Evolutionary conservation across 2,888 invertebrate species (phyloP).

Genomic region (Oligia strigilis): DNA sequence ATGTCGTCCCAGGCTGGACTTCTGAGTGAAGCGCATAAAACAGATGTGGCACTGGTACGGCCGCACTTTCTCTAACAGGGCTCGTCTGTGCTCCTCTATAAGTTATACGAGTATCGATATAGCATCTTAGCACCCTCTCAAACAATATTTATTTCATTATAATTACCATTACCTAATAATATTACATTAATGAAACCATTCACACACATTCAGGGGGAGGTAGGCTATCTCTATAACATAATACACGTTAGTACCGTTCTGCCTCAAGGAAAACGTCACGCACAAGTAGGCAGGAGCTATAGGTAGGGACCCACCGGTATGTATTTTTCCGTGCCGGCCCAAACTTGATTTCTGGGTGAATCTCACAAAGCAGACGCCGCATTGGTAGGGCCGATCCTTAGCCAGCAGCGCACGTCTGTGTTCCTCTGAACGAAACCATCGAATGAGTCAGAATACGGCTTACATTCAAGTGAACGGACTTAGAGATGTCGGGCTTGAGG

Average conservation of each 20-base stretch:
- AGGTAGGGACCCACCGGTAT: conserved; percentile 89
- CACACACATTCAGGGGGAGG: conserved; percentile 89
- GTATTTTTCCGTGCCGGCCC: conserved; percentile 92
- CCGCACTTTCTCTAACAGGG: conserved; percentile 91
- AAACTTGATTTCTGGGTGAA: conserved; percentile 93
- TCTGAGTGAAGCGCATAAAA: conserved; percentile 94
- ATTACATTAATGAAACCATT: conserved; percentile 79
- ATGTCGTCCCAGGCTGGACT: conserved; percentile 94
- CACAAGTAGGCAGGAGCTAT: conserved; percentile 80
- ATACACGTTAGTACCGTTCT: conserved; percentile 81
- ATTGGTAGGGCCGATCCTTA: conserved; percentile 91
- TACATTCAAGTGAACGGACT: conserved; percentile 66
- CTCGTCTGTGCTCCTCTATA: conserved; percentile 91
- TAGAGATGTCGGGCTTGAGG: conserved; percentile 67
- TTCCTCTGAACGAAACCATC: conserved; percentile 87
- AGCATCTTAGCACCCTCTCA: conserved; percentile 85
- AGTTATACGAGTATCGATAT: conserved; percentile 89
- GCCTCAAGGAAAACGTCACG: conserved; percentile 85
- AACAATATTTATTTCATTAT: conserved; percentile 78
- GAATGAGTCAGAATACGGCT: conserved; percentile 78
- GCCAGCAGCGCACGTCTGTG: conserved; percentile 87
- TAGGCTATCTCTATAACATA: conserved; percentile 76
- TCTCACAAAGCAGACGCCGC: conserved; percentile 92
- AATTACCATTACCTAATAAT: conserved; percentile 77
- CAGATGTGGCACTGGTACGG: conserved; percentile 94